phyloP scores from a whole-genome alignment of 2,113 vertebrate species.

The Rhinoderma darwinii region DNA sequence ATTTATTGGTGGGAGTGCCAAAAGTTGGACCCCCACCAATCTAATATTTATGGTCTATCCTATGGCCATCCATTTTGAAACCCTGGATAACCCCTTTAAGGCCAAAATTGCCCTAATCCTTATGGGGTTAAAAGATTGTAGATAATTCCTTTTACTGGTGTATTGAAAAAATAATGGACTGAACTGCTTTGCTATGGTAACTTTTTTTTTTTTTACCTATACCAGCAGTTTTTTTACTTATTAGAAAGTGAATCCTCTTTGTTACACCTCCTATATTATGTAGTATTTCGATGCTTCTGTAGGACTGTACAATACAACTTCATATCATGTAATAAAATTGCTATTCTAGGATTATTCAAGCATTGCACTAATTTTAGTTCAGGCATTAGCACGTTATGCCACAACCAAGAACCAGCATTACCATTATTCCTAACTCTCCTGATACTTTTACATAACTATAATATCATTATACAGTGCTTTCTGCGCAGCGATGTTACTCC shows the following conservation, averaged over 20 bases:
- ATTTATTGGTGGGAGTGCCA: too few species aligned
- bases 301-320: neutral
- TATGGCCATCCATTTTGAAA: too few species aligned
- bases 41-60: too few species aligned
- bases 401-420: neutral
- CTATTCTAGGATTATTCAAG: neutral
- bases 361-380: neutral
- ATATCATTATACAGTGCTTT: neutral
- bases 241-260: neutral
- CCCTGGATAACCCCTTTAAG: too few species aligned
- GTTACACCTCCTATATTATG: neutral
- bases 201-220: neutral
- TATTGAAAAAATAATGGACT: neutral
- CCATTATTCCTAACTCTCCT: neutral
- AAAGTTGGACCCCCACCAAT: too few species aligned
- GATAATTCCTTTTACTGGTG: too few species aligned
- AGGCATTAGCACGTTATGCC: neutral
- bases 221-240: neutral
- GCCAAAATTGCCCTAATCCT: too few species aligned
- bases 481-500: neutral
- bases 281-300: neutral
- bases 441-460: neutral
- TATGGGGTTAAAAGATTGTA: too few species aligned
- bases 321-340: neutral
- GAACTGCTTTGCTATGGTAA: neutral